Evolutionary conservation across 1,140 invertebrate species (phyloP).

Genomic region (Trachymyrmex cornetzi): DNA sequence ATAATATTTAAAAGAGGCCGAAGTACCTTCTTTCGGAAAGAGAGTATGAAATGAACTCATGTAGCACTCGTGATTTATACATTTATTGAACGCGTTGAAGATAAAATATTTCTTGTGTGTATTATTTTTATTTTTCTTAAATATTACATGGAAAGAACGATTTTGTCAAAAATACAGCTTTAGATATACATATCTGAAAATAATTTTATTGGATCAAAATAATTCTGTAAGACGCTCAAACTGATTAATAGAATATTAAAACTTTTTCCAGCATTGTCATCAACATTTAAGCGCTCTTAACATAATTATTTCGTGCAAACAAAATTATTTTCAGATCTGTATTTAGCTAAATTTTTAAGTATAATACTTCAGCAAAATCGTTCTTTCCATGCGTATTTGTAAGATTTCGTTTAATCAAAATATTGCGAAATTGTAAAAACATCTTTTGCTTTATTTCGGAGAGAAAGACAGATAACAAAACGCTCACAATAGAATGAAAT

Average conservation of each 20-base stretch:
- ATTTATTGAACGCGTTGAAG: neutral
- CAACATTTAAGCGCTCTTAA: too few relatives aligned
- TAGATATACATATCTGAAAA: too few relatives aligned
- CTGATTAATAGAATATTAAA: too few relatives aligned
- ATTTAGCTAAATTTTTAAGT: too few relatives aligned
- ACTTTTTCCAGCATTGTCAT: too few relatives aligned
- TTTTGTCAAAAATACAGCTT: too few relatives aligned
- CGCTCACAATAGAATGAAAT: neutral
- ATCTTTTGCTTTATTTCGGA: neutral
- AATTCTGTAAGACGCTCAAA: too few relatives aligned
- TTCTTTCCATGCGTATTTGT: neutral
- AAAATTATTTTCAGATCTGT: too few relatives aligned
- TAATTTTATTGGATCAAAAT: too few relatives aligned
- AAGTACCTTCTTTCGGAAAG: neutral
- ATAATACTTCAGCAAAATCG: too few relatives aligned
- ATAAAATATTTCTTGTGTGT: neutral
- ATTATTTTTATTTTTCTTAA: neutral
- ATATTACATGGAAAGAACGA: too few relatives aligned
- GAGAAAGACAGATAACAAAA: neutral
- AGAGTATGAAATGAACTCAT: neutral
- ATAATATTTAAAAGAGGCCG: neutral
- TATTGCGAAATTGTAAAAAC: neutral
- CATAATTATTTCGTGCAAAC: too few relatives aligned
- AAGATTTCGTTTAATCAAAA: neutral
- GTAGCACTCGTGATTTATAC: neutral